Percentiles rank a stretch among this genome's conserved stretches.
These are phyloP conservation scores for Poecilia latipinna DNA, from an alignment of 2,113 vertebrate species.

Conservation along the genomic window DNA sequence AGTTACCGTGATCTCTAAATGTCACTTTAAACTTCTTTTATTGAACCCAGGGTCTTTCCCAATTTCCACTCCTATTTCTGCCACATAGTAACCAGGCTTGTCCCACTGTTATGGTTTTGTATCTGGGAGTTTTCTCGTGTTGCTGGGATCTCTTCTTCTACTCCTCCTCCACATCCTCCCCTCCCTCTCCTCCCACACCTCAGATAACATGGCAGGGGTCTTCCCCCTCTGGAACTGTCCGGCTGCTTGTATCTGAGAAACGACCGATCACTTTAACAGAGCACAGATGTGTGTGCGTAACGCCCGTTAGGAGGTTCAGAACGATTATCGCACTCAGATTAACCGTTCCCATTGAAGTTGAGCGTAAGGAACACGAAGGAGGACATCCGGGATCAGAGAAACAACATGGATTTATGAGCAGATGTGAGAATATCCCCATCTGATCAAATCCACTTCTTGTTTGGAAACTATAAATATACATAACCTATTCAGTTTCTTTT, in stretches of 20 bases:
- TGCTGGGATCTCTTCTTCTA: conserved; percentile 58
- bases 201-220: conserved; percentile 78
- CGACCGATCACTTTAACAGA: conserved; percentile 77
- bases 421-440: conserved; percentile 56
- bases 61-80: conserved; percentile 35
- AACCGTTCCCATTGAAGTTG: conserved; percentile 62
- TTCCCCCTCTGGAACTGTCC: conserved; percentile 72
- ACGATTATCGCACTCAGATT: conserved; percentile 64
- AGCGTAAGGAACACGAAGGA: conserved; percentile 49
- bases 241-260: conserved; percentile 76
- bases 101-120: conserved; percentile 67
- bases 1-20: conserved; percentile 24
- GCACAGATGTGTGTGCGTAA: conserved; percentile 77
- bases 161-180: conserved; percentile 38
- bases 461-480: background rate
- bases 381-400: conserved; percentile 52
- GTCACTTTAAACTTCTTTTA: conserved; percentile 21
- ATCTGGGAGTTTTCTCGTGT: conserved; percentile 73
- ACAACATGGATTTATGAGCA: conserved; percentile 41
- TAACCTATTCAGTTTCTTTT: background rate
- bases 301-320: conserved; percentile 63
- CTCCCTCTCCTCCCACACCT: conserved; percentile 55
- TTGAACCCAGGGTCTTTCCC: conserved; percentile 9
- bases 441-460: conserved; percentile 34
- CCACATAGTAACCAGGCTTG: conserved; percentile 60